A percentile compares a stretch with the other conserved stretches of the same genome.
Conservation (phyloP, 2,113 vertebrate species). For the Thymallus thymallus region DNA sequence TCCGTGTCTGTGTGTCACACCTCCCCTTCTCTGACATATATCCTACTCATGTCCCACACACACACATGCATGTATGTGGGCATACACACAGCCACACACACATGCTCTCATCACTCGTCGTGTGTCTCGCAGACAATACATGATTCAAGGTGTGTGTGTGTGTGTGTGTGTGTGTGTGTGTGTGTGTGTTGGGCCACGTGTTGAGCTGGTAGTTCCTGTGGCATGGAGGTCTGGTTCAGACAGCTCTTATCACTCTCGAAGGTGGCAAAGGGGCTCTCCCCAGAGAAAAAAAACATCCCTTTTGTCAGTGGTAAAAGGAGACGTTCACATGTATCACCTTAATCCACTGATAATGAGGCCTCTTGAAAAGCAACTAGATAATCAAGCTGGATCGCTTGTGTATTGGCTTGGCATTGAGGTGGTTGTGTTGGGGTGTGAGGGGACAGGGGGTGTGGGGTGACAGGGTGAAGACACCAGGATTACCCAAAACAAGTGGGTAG, state of each 20-base stretch:
- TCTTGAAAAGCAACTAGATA: conserved; percentile 8
- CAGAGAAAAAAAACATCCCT: background rate
- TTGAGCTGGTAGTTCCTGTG: background rate
- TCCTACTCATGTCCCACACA: background rate
- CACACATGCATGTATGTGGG: background rate
- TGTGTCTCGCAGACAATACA: background rate
- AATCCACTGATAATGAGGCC: conserved; percentile 13
- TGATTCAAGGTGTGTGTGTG: background rate
- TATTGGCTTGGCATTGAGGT: conserved; percentile 14
- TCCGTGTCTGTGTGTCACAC: conserved; percentile 22
- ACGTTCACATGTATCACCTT: conserved; percentile 7
- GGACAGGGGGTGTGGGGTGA: background rate
- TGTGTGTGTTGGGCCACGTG: background rate
- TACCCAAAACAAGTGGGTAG: background rate
- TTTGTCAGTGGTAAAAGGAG: conserved; percentile 1
- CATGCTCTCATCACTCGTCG: background rate
- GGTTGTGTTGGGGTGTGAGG: background rate
- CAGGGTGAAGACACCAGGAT: background rate
- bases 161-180: conserved; percentile 4
- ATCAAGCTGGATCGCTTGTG: conserved; percentile 20
- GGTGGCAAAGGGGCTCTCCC: conserved; percentile 12
- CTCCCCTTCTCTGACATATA: conserved; percentile 1
- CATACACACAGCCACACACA: background rate
- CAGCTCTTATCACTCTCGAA: conserved; percentile 13
- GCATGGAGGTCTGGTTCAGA: conserved; percentile 7